Evolutionary conservation across 2,888 invertebrate genomes (phyloP).

Genomic region (Chrysina gloriosa): DNA sequence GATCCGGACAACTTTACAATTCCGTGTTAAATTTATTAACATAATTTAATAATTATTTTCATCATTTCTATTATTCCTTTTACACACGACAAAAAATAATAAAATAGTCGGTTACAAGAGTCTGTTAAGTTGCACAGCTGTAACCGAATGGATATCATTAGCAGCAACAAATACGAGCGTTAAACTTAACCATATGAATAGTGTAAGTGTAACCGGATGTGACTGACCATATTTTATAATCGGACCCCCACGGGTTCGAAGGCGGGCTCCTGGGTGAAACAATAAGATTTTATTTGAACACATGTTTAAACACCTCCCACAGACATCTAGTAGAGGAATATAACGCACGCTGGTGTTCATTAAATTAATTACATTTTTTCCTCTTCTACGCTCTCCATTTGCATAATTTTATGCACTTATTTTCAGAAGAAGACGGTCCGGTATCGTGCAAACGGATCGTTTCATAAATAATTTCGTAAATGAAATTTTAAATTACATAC

Average conservation of each 20-base stretch:
- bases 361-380: slow-evolving; percentile 43
- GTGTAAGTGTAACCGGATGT: slow-evolving; percentile 52
- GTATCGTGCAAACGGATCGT: slow-evolving; percentile 59
- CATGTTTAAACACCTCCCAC: slow-evolving; percentile 57
- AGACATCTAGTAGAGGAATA: slow-evolving; percentile 41
- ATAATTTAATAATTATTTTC: slow-evolving; percentile 6
- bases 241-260: slow-evolving; percentile 52
- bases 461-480: slow-evolving; percentile 62
- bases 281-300: slow-evolving; percentile 62
- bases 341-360: slow-evolving; percentile 34
- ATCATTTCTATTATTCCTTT: slow-evolving; percentile 1
- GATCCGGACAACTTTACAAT: no score
- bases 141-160: slow-evolving; percentile 25
- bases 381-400: slow-evolving; percentile 24
- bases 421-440: slow-evolving; percentile 31
- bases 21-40: neutral
- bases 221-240: slow-evolving; percentile 56
- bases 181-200: slow-evolving; percentile 39
- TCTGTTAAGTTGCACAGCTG: slow-evolving; percentile 17
- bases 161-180: slow-evolving; percentile 34
- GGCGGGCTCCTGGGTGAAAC: slow-evolving; percentile 59
- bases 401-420: slow-evolving; percentile 38
- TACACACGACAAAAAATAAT: slow-evolving; percentile 5
- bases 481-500: slow-evolving; percentile 63
- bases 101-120: neutral